A percentile compares a stretch with the other conserved stretches of the same genome.
These are phyloP conservation scores for Ladona fulva DNA, from an alignment of 1,140 invertebrate genomes.

Conservation along the genomic window DNA sequence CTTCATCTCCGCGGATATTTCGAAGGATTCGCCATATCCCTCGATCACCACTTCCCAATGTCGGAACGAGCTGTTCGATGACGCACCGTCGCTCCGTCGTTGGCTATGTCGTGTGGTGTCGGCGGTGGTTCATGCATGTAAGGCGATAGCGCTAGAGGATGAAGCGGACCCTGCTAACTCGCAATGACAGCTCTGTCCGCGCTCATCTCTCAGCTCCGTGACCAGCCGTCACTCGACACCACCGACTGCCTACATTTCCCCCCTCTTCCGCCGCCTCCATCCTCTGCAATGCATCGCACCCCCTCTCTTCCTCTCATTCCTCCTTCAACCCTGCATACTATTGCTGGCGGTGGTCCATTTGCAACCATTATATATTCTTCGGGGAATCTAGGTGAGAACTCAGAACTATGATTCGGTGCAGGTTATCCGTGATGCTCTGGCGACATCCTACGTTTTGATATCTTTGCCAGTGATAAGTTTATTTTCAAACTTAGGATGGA, in stretches of 20 bases:
- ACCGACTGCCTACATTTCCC: conserved; percentile 24
- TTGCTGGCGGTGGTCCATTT: too few relatives aligned
- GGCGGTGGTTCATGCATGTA: conserved; percentile 28
- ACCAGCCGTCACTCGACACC: conserved; percentile 36
- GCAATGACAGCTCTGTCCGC: conserved; percentile 23
- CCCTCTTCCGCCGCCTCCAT: not conserved
- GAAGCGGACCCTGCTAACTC: not conserved
- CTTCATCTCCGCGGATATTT: too few relatives aligned
- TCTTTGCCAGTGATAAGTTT: too few relatives aligned
- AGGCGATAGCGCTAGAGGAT: conserved; percentile 39
- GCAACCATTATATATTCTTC: too few relatives aligned
- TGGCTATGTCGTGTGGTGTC: not conserved
- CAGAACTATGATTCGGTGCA: too few relatives aligned
- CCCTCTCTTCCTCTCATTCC: not conserved
- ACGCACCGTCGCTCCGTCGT: not conserved
- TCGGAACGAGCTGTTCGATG: not conserved
- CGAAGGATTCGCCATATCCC: too few relatives aligned
- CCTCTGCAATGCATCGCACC: not conserved
- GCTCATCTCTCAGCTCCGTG: conserved; percentile 35
- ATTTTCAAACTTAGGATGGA: too few relatives aligned
- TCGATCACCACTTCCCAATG: not conserved
- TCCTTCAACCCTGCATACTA: not conserved
- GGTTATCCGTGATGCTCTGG: too few relatives aligned
- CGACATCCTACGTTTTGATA: too few relatives aligned
- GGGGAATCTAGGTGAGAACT: too few relatives aligned